These are phyloP conservation scores for Drosophila tropicalis DNA, from an alignment of 1,140 invertebrate genomes.

Conservation along the genomic window DNA sequence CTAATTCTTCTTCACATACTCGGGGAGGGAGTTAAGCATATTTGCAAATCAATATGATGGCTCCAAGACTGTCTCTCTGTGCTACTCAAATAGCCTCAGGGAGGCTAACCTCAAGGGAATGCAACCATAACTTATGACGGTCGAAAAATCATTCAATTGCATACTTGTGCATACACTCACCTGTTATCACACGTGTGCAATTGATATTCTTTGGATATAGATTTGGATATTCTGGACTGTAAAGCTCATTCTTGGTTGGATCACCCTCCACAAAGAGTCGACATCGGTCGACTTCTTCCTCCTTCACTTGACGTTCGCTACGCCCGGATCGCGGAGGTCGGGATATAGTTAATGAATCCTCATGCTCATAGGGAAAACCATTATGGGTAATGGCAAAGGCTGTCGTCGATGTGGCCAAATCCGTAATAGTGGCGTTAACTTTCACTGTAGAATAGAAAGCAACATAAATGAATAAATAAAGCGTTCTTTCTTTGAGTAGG, in stretches of 20 bases:
- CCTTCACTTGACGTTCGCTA: constrained; percentile 50
- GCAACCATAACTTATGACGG: not conserved
- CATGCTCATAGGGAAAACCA: constrained; percentile 24
- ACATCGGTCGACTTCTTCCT: constrained; percentile 73
- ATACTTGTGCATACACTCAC: constrained; percentile 83
- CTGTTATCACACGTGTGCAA: constrained; percentile 88
- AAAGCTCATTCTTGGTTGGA: constrained; percentile 86
- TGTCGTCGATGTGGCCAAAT: not conserved
- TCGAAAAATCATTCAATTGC: not conserved
- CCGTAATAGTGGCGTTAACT: not conserved
- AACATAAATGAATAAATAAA: not conserved
- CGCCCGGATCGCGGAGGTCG: constrained; percentile 39
- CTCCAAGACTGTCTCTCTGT: not conserved
- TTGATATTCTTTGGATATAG: constrained; percentile 89
- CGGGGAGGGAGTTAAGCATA: not conserved
- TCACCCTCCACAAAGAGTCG: constrained; percentile 85
- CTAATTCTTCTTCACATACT: not conserved
- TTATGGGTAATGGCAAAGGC: constrained; percentile 6
- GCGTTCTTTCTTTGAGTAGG: not conserved
- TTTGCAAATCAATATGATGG: constrained; percentile 11
- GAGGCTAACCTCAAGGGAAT: not conserved
- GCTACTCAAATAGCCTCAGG: not conserved
- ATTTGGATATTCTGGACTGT: constrained; percentile 89
- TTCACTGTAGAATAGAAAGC: not conserved
- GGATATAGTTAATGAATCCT: constrained; percentile 35